Conservation (phyloP, 2,888 invertebrate species). For the Diarsia mendica region DNA sequence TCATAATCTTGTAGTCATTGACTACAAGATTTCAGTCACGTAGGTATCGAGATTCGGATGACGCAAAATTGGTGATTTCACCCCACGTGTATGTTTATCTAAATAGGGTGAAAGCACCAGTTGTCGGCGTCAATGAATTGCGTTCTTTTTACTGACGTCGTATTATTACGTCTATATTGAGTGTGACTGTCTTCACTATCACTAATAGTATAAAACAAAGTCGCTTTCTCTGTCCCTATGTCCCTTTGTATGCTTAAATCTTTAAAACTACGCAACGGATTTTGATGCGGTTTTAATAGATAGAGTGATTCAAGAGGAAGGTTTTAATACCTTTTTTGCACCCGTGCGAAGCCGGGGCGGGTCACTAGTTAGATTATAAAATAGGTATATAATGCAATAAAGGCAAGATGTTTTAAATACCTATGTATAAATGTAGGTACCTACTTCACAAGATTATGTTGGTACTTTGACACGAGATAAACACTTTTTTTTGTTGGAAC, state of each 20-base stretch:
- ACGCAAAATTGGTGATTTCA: constrained; percentile 55
- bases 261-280: too few relatives aligned
- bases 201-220: too few relatives aligned
- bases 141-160: neutral
- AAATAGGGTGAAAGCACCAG: constrained; percentile 19
- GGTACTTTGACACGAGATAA: neutral
- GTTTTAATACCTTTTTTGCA: too few relatives aligned
- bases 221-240: too few relatives aligned
- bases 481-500: neutral
- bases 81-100: constrained; percentile 41
- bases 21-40: constrained; percentile 65
- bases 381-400: neutral
- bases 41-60: constrained; percentile 52
- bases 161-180: constrained; percentile 11
- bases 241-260: too few relatives aligned
- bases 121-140: constrained; percentile 6
- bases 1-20: neutral
- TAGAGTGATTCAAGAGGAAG: too few relatives aligned
- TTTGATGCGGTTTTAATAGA: too few relatives aligned
- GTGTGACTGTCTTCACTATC: neutral
- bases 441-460: neutral
- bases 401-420: neutral
- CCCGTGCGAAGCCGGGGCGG: too few relatives aligned
- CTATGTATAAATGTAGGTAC: neutral
- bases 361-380: too few relatives aligned